Evolutionary conservation across 2,888 invertebrate genomes (phyloP).

Genomic region (Drosophila longiperda): DNA sequence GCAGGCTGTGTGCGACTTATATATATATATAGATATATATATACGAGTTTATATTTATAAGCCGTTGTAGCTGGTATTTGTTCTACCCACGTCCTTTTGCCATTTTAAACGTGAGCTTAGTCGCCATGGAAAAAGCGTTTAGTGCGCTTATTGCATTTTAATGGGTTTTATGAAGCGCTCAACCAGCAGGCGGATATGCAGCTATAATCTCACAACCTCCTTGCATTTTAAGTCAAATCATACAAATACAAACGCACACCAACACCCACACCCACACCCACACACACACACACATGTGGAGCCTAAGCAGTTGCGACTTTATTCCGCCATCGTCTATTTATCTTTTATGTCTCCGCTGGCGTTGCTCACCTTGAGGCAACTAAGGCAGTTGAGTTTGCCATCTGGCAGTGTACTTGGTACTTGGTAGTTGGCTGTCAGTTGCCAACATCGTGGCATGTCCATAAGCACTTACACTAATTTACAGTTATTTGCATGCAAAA

Average conservation of each 20-base stretch:
- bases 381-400: slow-evolving; percentile 16
- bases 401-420: background rate
- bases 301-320: slow-evolving; percentile 65
- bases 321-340: slow-evolving; percentile 65
- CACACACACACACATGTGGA: slow-evolving; percentile 8
- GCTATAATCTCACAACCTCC: slow-evolving; percentile 6
- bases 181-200: slow-evolving; percentile 28
- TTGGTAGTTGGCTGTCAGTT: slow-evolving; percentile 10
- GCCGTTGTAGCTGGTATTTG: background rate
- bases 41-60: background rate
- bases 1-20: background rate
- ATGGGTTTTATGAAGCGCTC: slow-evolving; percentile 51
- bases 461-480: slow-evolving; percentile 78
- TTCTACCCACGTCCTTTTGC: background rate
- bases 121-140: slow-evolving; percentile 51
- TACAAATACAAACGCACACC: slow-evolving; percentile 7
- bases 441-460: slow-evolving; percentile 65
- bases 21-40: background rate
- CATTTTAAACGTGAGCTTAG: slow-evolving; percentile 40
- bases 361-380: slow-evolving; percentile 37
- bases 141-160: slow-evolving; percentile 68
- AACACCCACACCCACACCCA: slow-evolving; percentile 2
- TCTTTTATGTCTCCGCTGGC: slow-evolving; percentile 45
- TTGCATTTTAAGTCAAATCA: background rate
- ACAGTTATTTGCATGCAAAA: slow-evolving; percentile 77